phyloP scores from a whole-genome alignment of 2,113 vertebrate species.

The Mobula hypostoma region DNA sequence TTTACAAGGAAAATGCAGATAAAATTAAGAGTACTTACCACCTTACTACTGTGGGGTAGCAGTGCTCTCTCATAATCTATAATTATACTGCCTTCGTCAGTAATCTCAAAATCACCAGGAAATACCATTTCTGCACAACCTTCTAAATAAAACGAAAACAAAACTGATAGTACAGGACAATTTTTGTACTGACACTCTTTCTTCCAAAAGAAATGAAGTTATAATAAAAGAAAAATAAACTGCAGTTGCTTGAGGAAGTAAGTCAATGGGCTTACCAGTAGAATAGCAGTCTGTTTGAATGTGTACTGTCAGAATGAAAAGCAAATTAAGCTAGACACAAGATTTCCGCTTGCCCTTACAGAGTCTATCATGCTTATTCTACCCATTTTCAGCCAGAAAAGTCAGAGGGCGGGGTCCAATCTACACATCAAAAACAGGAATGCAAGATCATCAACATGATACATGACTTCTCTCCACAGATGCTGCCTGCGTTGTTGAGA shows the following conservation, averaged over 20 bases:
- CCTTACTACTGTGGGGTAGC: conserved; percentile 39
- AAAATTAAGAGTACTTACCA: conserved; percentile 40
- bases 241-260: not conserved
- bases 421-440: too few species aligned
- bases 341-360: not conserved
- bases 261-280: not conserved
- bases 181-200: not conserved
- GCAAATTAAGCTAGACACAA: not conserved
- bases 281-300: not conserved
- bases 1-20: not conserved
- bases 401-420: not conserved
- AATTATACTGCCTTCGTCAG: conserved; percentile 59
- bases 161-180: not conserved
- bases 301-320: not conserved
- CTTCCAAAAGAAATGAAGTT: not conserved
- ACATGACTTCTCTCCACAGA: too few species aligned
- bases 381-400: not conserved
- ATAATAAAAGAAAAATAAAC: not conserved
- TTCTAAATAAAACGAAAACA: conserved; percentile 50
- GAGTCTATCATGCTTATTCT: not conserved
- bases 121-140: conserved; percentile 60
- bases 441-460: too few species aligned
- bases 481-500: too few species aligned
- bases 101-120: conserved; percentile 51
- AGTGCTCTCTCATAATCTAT: conserved; percentile 54